Base-by-base conservation (phyloP, 2,113 vertebrate genomes). In the Turnix velox region DNA sequence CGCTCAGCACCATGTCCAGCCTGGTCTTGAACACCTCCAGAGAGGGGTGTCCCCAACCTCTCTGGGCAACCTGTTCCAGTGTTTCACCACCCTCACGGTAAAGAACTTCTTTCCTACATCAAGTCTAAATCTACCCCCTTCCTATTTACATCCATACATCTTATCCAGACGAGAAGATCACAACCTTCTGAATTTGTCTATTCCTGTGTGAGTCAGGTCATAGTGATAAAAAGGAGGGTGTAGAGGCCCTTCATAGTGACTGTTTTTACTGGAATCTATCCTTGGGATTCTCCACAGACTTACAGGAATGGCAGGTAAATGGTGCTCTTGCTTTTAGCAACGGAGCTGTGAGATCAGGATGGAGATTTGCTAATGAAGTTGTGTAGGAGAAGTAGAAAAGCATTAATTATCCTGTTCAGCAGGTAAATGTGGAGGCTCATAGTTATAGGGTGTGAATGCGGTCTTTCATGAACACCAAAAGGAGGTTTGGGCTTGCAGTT, bases 401-500 rank as follows among this genome's bases (percentile, higher is more conserved):
- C 24, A 14, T 74, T 43, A 57, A 17, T 74, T 35, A 52, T 12
- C 13, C 1, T 82, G 24, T 75, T 76, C 39, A 62, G n/a, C 31
- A 61, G 18, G 39, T 75, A 33, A 76, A 65, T 25, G 13, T 31
- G 25, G 20, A 35, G 15, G 42, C 62, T 93, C 12, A 3, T 80
- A 33, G 69, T 86, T 69, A 33, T 23, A 37, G 43, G 4, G 66
- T 87, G 22, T 72, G 57, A 87, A 79, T 33, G 17, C 8, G 59
- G 35, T 35, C 3, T 81, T 75, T 72, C 19, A 63, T 72, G 59
- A 84, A 25, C 19, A 49, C 33, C 55, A 71, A 69, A 61, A 22
- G 20, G 4, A 0, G 30, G 4, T 49, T 27, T 49, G 33, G n/a
- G n/a, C n/a, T n/a, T n/a, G n/a, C n/a, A n/a, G n/a, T n/a, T 37